A percentile compares a stretch with the other conserved stretches of the same genome.
Conservation (phyloP, 2,113 vertebrate species). For the Theristicus caerulescens region DNA sequence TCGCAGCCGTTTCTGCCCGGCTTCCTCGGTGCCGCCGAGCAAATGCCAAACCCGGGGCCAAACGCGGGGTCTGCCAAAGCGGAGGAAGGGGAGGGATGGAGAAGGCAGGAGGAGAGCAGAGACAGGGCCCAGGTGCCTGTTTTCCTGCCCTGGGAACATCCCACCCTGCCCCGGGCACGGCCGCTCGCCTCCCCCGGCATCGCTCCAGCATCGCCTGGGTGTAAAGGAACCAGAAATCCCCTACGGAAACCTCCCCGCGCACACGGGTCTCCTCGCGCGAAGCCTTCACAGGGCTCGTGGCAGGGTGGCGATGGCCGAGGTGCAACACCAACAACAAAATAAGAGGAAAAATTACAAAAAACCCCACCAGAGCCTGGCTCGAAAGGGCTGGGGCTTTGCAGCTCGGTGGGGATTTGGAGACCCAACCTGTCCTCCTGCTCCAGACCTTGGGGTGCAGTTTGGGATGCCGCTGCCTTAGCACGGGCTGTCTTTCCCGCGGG, state of each 20-base stretch:
- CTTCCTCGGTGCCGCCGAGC: fast-evolving
- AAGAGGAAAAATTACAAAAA: not conserved
- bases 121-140: not conserved
- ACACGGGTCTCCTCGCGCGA: fast-evolving
- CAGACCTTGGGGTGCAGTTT: not conserved
- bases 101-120: not conserved
- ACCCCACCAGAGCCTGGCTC: not conserved
- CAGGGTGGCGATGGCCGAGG: fast-evolving
- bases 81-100: not conserved
- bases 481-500: fast-evolving
- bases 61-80: fast-evolving
- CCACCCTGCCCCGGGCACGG: not conserved
- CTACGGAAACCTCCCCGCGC: fast-evolving
- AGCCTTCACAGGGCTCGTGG: fast-evolving
- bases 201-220: fast-evolving
- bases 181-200: not conserved
- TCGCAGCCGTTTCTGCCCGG: fast-evolving
- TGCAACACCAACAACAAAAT: fast-evolving
- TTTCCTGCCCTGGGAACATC: not conserved
- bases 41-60: not conserved
- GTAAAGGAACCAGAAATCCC: not conserved
- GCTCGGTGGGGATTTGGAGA: fast-evolving
- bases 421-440: not conserved
- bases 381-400: not conserved
- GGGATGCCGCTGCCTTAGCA: fast-evolving